Conservation (phyloP, 1,140 invertebrate genomes). For the Chlorops oryzae region DNA sequence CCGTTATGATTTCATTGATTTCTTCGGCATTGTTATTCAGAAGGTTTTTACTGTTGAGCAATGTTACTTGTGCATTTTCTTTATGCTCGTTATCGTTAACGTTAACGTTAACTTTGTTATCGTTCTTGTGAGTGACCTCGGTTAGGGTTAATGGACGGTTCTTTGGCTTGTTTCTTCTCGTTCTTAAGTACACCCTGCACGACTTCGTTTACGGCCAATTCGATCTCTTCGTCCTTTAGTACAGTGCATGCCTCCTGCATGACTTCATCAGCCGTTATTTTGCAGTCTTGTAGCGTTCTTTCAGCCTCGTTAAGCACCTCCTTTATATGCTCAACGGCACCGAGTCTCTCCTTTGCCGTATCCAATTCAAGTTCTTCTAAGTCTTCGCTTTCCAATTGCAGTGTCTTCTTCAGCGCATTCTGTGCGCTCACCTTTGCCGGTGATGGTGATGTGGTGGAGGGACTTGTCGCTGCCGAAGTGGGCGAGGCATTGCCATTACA, state of each 20-base stretch:
- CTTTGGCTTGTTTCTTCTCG: conserved; percentile 31
- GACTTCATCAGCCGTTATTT: conserved; percentile 34
- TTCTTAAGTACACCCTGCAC: conserved; percentile 44
- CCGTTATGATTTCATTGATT: too few relatives aligned
- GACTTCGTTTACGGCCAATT: conserved; percentile 51
- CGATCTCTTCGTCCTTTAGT: conserved; percentile 52
- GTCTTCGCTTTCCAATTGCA: conserved; percentile 33
- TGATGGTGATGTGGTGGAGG: conserved; percentile 13
- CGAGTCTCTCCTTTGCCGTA: conserved; percentile 29
- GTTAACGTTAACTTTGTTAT: not conserved
- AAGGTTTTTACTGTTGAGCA: conserved; percentile 42
- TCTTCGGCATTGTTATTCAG: conserved; percentile 23
- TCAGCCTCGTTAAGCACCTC: conserved; percentile 56
- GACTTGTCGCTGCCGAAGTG: conserved; percentile 27
- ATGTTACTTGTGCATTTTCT: conserved; percentile 32
- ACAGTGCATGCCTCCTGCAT: conserved; percentile 42
- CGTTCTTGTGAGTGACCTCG: not conserved
- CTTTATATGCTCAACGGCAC: conserved; percentile 49
- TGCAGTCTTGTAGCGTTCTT: conserved; percentile 51
- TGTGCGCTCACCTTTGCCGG: conserved; percentile 13
- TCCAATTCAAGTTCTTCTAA: conserved; percentile 49
- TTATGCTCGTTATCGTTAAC: conserved; percentile 7
- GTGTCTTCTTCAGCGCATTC: conserved; percentile 28
- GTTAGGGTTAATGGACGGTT: not conserved
- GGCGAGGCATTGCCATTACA: conserved; percentile 48